Percentiles rank a stretch among this genome's conserved stretches.
Conservation (phyloP, 2,888 invertebrate genomes). For the Tipula lateralis region DNA sequence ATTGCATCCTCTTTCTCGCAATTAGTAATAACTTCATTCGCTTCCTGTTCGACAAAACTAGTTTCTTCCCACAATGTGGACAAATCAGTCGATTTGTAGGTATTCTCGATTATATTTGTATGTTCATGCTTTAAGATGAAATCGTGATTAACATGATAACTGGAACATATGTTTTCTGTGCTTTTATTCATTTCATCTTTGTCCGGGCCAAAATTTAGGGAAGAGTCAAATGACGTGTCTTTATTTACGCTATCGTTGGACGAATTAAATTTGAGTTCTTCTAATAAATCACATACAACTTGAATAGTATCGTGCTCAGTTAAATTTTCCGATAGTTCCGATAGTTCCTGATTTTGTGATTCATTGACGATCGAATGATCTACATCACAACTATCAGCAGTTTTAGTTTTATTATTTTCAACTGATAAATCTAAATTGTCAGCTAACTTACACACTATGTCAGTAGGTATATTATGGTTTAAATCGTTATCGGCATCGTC, state of each 20-base stretch:
- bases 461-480: not conserved
- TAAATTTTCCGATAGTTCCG: not conserved
- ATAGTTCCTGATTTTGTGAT: not conserved
- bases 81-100: not conserved
- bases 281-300: not conserved
- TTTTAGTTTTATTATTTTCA: too few species aligned
- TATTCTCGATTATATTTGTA: not conserved
- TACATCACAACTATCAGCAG: too few species aligned
- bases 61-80: not conserved
- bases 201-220: not conserved
- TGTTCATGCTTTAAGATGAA: not conserved
- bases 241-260: not conserved
- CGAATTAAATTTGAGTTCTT: not conserved
- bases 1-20: too few species aligned
- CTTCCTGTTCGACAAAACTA: not conserved
- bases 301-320: not conserved
- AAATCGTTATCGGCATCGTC: not conserved
- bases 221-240: not conserved
- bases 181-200: not conserved
- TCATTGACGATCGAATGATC: not conserved
- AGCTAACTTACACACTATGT: too few species aligned
- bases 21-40: not conserved
- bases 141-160: not conserved
- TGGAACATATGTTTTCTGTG: not conserved
- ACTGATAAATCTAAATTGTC: too few species aligned